phyloP scores from a whole-genome alignment of 2,113 vertebrate genomes.

The Clarias gariepinus region DNA sequence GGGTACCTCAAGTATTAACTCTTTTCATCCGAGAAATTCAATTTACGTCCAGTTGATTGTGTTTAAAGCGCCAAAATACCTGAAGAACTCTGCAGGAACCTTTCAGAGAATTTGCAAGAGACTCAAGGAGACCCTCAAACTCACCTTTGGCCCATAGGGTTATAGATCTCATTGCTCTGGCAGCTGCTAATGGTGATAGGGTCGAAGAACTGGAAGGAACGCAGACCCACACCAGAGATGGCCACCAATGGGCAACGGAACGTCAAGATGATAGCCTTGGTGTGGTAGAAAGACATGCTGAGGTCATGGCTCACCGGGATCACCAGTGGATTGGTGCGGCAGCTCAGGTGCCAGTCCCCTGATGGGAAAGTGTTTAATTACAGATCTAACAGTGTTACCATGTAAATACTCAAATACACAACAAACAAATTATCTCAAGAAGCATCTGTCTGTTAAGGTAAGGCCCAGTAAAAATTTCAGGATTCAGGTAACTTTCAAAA shows the following conservation, averaged over 20 bases:
- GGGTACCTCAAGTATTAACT: not conserved
- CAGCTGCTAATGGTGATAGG: slow-evolving; percentile 97
- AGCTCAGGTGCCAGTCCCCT: slow-evolving; percentile 96
- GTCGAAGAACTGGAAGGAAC: slow-evolving; percentile 98
- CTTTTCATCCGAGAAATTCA: not conserved
- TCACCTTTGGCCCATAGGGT: slow-evolving; percentile 93
- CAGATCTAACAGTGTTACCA: not conserved
- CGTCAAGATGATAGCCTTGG: slow-evolving; percentile 88
- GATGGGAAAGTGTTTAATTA: slow-evolving; percentile 53
- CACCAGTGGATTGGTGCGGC: slow-evolving; percentile 95
- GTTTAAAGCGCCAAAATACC: not conserved
- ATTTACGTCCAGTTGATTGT: not conserved
- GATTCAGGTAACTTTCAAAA: not conserved
- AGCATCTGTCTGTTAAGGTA: not conserved
- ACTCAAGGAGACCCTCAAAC: slow-evolving; percentile 42
- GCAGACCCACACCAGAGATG: slow-evolving; percentile 94
- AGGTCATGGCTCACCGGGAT: slow-evolving; percentile 98
- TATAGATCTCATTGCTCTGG: slow-evolving; percentile 98
- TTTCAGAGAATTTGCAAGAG: not conserved
- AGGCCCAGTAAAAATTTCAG: not conserved
- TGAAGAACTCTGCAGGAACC: not conserved
- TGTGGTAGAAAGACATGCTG: slow-evolving; percentile 96
- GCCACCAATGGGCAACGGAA: slow-evolving; percentile 89
- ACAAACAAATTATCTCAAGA: not conserved
- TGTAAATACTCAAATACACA: not conserved